Percentiles rank a stretch among this genome's conserved stretches.
These are phyloP conservation scores for Liopterus haemorrhoidalis DNA, from an alignment of 2,888 invertebrate genomes.

Conservation along the genomic window DNA sequence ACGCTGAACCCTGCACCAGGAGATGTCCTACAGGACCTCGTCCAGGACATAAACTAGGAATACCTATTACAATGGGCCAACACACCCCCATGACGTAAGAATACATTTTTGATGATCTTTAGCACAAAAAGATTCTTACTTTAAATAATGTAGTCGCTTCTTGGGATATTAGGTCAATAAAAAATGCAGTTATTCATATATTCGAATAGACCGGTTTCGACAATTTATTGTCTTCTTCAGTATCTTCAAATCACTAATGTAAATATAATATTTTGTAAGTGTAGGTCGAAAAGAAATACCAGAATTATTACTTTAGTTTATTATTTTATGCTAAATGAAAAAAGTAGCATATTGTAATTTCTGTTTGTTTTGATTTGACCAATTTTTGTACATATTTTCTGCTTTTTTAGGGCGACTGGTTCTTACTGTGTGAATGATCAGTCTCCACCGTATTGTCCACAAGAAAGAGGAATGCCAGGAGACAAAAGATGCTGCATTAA, in stretches of 20 bases:
- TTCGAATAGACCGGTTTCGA: too few species aligned
- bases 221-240: too few species aligned
- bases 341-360: too few species aligned
- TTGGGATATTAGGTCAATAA: too few species aligned
- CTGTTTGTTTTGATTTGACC: too few species aligned
- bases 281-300: background rate
- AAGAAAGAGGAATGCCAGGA: slow-evolving; percentile 48
- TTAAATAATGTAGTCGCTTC: too few species aligned
- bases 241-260: too few species aligned
- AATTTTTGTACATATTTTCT: too few species aligned
- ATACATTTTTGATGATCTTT: slow-evolving; percentile 1
- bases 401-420: slow-evolving; percentile 53
- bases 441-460: slow-evolving; percentile 66
- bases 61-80: slow-evolving; percentile 63
- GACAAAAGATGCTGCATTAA: slow-evolving; percentile 63
- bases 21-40: slow-evolving; percentile 62
- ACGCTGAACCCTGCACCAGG: slow-evolving; percentile 66
- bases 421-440: slow-evolving; percentile 63
- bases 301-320: background rate
- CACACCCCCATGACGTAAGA: slow-evolving; percentile 62
- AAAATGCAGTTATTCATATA: too few species aligned
- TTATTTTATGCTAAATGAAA: too few species aligned
- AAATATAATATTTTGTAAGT: slow-evolving; percentile 2
- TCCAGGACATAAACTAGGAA: slow-evolving; percentile 50
- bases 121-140: too few species aligned